Conservation (phyloP, 2,888 invertebrate species). For the Phymatocera aterrima region DNA sequence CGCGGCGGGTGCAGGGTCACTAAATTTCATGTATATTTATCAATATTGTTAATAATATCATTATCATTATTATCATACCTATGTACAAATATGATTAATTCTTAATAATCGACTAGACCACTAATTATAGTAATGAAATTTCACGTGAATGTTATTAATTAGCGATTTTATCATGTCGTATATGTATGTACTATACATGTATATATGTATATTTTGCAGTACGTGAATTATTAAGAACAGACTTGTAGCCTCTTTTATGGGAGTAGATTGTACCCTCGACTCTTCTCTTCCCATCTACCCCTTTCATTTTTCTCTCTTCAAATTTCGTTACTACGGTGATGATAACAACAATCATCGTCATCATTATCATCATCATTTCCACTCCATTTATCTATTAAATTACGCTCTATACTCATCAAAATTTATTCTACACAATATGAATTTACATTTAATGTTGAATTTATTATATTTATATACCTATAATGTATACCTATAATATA, state of each 20-base stretch:
- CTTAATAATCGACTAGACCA: constrained; percentile 66
- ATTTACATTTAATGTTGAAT: constrained; percentile 61
- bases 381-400: constrained; percentile 30
- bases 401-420: constrained; percentile 12
- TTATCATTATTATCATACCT: constrained; percentile 37
- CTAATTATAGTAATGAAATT: constrained; percentile 54
- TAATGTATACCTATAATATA: background rate
- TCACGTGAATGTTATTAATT: constrained; percentile 12
- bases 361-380: too few relatives aligned
- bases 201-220: constrained; percentile 8
- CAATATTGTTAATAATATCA: constrained; percentile 41
- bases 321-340: background rate
- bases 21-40: too few relatives aligned
- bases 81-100: constrained; percentile 52
- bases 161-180: constrained; percentile 15
- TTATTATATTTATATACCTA: background rate
- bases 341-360: too few relatives aligned
- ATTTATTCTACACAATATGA: constrained; percentile 33
- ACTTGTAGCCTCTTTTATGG: constrained; percentile 49
- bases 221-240: constrained; percentile 34
- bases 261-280: constrained; percentile 15
- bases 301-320: background rate
- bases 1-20: constrained; percentile 19
- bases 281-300: background rate
- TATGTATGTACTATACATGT: too few relatives aligned